phyloP scores from a whole-genome alignment of 2,888 invertebrate species.

The Sialis fuliginosa region DNA sequence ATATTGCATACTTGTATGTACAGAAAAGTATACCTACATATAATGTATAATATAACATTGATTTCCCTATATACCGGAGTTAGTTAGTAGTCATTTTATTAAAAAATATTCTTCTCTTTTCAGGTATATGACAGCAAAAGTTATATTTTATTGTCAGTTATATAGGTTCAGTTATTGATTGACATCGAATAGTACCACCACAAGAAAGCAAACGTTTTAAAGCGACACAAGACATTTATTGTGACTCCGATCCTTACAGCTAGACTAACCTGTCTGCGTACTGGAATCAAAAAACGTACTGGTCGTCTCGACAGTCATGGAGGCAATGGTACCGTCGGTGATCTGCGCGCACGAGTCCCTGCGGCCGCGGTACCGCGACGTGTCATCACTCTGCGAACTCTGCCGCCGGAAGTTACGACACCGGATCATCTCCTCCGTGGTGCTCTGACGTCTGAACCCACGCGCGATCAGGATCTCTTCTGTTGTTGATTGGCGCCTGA shows the following conservation, averaged over 20 bases:
- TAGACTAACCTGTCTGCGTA: slow-evolving; percentile 63
- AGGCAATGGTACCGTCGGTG: slow-evolving; percentile 76
- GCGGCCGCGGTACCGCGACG: slow-evolving; percentile 48
- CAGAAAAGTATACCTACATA: too few relatives aligned
- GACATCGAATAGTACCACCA: too few relatives aligned
- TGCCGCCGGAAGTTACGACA: slow-evolving; percentile 81
- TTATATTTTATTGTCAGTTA: too few relatives aligned
- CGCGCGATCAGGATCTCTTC: slow-evolving; percentile 82
- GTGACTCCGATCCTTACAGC: background rate
- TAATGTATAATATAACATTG: too few relatives aligned
- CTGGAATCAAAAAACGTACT: slow-evolving; percentile 86
- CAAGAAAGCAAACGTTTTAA: too few relatives aligned
- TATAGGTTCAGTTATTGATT: too few relatives aligned
- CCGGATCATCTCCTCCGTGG: slow-evolving; percentile 84
- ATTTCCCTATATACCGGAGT: too few relatives aligned
- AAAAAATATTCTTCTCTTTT: too few relatives aligned
- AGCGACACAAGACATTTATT: too few relatives aligned
- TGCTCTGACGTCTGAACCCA: slow-evolving; percentile 77
- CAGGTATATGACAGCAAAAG: too few relatives aligned
- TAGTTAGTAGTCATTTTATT: too few relatives aligned
- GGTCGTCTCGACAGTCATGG: slow-evolving; percentile 86
- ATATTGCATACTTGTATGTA: too few relatives aligned
- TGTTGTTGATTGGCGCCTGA: slow-evolving; percentile 75
- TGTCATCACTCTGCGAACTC: slow-evolving; percentile 77
- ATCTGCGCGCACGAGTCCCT: slow-evolving; percentile 81